phyloP scores from a whole-genome alignment of 2,797 vertebrate genomes.

The Orientallactaga sibirica region DNA sequence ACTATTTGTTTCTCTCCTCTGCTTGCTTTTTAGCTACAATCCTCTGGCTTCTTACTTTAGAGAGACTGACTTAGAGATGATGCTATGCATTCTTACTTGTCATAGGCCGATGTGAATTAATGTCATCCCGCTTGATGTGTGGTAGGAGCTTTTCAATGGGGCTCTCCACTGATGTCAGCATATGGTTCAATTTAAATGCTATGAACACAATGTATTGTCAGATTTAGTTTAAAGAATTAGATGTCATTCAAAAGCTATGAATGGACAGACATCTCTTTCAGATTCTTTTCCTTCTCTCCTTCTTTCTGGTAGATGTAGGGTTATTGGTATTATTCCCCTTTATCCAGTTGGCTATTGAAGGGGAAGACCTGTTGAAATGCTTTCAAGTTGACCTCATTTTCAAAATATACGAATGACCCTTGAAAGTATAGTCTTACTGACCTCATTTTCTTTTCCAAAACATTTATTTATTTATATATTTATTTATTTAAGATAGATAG shows the following conservation, averaged over 20 bases:
- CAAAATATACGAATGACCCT: too few species aligned
- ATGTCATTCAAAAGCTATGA: background rate
- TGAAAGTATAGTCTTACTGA: too few species aligned
- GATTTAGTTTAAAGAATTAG: background rate
- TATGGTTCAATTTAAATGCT: background rate
- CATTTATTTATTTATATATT: too few species aligned
- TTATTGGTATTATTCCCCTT: background rate
- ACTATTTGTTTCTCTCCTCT: background rate
- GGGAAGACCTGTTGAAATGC: background rate
- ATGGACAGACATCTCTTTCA: background rate
- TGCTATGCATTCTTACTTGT: background rate
- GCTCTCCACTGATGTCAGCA: background rate
- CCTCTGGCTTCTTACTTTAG: background rate
- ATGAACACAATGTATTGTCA: background rate
- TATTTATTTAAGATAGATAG: too few species aligned
- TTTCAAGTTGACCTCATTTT: background rate
- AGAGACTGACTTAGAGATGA: background rate
- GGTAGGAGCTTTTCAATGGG: background rate
- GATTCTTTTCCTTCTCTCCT: background rate
- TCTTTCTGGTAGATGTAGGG: background rate
- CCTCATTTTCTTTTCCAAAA: too few species aligned
- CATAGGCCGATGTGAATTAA: background rate
- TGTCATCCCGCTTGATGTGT: background rate
- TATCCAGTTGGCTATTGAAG: background rate
- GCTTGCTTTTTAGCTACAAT: background rate